Base-by-base conservation (phyloP, 2,797 vertebrate genomes). In the Gila robusta region DNA sequence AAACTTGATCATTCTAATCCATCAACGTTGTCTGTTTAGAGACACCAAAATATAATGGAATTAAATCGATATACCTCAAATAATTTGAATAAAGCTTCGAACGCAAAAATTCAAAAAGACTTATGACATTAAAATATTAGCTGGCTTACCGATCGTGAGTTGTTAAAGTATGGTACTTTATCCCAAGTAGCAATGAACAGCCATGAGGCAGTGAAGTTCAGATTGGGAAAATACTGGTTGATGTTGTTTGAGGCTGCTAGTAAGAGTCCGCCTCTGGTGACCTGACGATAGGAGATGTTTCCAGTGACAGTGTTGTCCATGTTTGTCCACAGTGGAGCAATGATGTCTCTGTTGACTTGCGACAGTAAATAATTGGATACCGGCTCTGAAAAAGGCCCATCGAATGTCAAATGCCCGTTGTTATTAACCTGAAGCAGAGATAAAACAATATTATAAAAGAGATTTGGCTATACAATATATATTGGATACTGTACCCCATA, bases 261-360 rank as follows among this genome's bases (percentile, higher is more conserved):
- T 37, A 83, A 21, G 26, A 73, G 81, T 59, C 3, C 8, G 21
- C 81, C 81, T 4, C 35, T 59, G 1, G 23, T 56, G 35, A 83
- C 5, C 79, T 86, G 78, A 16, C 71, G n/a, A 52, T 81, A 74
- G 21, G 69, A 41, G 69, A 86, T 67, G 56, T 1, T 41, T 81
- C 79, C 78, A 49, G 0, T 44, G 0, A 71, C 32, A 49, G 11
- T 54, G 32, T 81, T 81, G 59, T 86, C 79, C 41, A 74, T 26
- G 12, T 80, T 2, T 81, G 70, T 28, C 84, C 84, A 86, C 32
- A 86, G 32, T 9, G 84, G 84, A 71, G 84, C 84, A 62, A 86
- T 86, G 28, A 86, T 67, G 79, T 86, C 79, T 37, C 19, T 74
- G 19, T 39, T 28, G 16, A 23, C 5, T 8, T 39, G 23, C 0